These are phyloP conservation scores for Erpornis zantholeuca DNA, from an alignment of 2,113 vertebrate genomes.

Conservation along the genomic window DNA sequence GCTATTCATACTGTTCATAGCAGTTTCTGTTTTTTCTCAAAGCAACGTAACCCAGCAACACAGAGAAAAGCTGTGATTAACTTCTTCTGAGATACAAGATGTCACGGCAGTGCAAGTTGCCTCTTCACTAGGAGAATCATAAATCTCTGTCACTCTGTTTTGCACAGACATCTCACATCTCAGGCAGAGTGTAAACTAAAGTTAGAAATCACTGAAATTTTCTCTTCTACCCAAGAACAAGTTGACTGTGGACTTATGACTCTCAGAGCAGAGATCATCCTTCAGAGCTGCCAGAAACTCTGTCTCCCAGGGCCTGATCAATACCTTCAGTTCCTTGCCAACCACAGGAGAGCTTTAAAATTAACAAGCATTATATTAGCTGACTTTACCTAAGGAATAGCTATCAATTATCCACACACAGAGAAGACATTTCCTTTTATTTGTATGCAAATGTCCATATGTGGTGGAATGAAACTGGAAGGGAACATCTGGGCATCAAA, in stretches of 20 bases:
- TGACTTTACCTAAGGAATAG: neutral
- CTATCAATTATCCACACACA: neutral
- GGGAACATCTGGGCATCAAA: neutral
- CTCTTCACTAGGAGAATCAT: neutral
- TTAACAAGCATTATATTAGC: slow-evolving; percentile 30
- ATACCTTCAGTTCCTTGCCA: neutral
- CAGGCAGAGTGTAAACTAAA: neutral
- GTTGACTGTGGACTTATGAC: neutral
- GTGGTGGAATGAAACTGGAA: neutral
- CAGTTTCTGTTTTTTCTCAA: slow-evolving; percentile 67
- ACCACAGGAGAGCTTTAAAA: slow-evolving; percentile 1
- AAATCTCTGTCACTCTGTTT: slow-evolving; percentile 16
- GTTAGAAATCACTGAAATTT: neutral
- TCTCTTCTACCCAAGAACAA: neutral
- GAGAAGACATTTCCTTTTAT: neutral
- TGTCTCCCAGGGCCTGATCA: neutral
- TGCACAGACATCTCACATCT: neutral
- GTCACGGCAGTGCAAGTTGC: neutral
- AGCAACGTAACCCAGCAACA: slow-evolving; percentile 69
- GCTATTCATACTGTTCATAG: slow-evolving; percentile 65
- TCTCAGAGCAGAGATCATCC: neutral
- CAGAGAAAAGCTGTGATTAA: slow-evolving; percentile 61
- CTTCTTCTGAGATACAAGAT: slow-evolving; percentile 46
- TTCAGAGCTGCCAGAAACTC: neutral
- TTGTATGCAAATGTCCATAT: neutral